These are phyloP conservation scores for Cyrtodaria siliqua DNA, from an alignment of 2,888 invertebrate genomes.

Conservation along the genomic window DNA sequence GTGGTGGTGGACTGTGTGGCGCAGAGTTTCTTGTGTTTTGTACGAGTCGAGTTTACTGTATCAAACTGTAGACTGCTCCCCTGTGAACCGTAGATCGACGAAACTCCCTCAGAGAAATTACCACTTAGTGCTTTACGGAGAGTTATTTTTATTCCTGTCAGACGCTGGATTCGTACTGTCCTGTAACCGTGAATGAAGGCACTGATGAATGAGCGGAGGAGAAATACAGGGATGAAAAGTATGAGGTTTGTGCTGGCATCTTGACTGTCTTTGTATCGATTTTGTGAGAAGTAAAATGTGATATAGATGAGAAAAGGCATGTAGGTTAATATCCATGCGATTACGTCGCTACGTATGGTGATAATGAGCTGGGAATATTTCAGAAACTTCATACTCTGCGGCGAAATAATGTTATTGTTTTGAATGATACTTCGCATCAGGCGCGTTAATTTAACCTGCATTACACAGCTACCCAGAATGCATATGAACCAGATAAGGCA, in stretches of 20 bases:
- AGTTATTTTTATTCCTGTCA: slow-evolving; percentile 19
- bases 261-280: slow-evolving; percentile 28
- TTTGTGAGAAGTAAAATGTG: slow-evolving; percentile 58
- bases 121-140: too few species aligned
- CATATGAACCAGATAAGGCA: slow-evolving; percentile 60
- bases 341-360: slow-evolving; percentile 68
- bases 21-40: slow-evolving; percentile 2
- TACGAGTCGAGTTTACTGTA: background rate
- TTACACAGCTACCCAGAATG: slow-evolving; percentile 55
- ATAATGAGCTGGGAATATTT: slow-evolving; percentile 66
- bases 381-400: slow-evolving; percentile 64
- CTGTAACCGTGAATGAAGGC: slow-evolving; percentile 72
- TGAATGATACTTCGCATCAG: slow-evolving; percentile 33
- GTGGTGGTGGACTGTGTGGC: slow-evolving; percentile 17
- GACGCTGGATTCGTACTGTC: slow-evolving; percentile 65
- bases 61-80: too few species aligned
- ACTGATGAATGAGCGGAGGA: slow-evolving; percentile 72
- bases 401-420: slow-evolving; percentile 45
- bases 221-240: slow-evolving; percentile 71
- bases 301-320: slow-evolving; percentile 72
- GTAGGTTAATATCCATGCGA: slow-evolving; percentile 68
- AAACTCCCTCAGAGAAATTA: too few species aligned
- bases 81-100: too few species aligned
- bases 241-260: slow-evolving; percentile 60
- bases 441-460: slow-evolving; percentile 51